Conservation (phyloP, 2,797 vertebrate species). For the Galagoides demidoff region DNA sequence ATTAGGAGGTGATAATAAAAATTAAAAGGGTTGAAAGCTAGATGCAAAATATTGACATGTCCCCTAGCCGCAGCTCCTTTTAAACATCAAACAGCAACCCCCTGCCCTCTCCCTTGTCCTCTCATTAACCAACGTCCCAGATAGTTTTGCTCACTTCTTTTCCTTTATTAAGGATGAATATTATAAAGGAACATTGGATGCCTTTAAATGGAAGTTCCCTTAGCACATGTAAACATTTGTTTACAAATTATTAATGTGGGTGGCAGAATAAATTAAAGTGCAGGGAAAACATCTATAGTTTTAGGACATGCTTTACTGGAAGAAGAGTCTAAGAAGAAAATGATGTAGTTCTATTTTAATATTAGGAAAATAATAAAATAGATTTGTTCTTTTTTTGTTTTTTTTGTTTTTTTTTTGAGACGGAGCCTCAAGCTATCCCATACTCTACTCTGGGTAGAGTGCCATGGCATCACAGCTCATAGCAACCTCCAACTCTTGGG, state of each 20-base stretch:
- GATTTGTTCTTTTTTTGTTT: background rate
- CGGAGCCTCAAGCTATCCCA: too few species aligned
- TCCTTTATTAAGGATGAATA: background rate
- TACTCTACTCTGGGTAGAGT: too few species aligned
- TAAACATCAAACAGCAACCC: background rate
- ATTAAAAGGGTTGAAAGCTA: background rate
- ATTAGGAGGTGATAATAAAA: background rate
- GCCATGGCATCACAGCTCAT: too few species aligned
- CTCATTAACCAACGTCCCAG: background rate
- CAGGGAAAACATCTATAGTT: background rate
- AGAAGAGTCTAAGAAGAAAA: background rate
- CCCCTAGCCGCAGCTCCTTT: background rate
- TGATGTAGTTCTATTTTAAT: background rate
- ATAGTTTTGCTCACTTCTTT: background rate
- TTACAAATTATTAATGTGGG: background rate
- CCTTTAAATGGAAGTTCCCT: background rate
- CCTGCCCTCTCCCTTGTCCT: rapidly evolving
- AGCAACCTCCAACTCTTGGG: too few species aligned
- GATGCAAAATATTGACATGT: background rate
- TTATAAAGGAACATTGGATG: background rate
- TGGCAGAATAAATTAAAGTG: background rate
- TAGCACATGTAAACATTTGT: background rate
- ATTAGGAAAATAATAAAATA: background rate
- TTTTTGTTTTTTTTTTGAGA: too few species aligned
- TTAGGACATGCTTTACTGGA: background rate